A percentile compares a stretch with the other conserved stretches of the same genome.
These are phyloP conservation scores for Actias luna DNA, from an alignment of 2,888 invertebrate species.

Conservation along the genomic window DNA sequence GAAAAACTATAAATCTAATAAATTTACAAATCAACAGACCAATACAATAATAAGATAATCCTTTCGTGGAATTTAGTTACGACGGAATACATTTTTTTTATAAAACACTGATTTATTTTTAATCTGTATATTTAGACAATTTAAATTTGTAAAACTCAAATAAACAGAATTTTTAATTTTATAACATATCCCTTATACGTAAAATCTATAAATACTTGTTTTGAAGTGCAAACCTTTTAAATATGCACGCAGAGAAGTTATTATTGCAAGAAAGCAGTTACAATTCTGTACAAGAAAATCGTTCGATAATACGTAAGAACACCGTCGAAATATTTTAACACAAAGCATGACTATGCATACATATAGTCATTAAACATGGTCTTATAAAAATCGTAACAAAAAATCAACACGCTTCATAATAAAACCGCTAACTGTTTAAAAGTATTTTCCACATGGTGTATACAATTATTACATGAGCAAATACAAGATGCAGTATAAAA, in stretches of 20 bases:
- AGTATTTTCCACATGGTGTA: slow-evolving; percentile 14
- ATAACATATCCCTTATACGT: too few relatives aligned
- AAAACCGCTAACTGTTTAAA: slow-evolving; percentile 16
- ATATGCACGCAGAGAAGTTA: not conserved
- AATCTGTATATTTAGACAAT: not conserved
- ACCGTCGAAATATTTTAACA: not conserved
- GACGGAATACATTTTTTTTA: not conserved
- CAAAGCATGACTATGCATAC: not conserved
- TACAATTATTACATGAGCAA: not conserved
- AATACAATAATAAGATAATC: slow-evolving; percentile 1
- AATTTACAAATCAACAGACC: not conserved
- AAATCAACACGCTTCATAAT: slow-evolving; percentile 14
- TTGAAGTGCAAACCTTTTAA: too few relatives aligned
- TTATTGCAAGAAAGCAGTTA: not conserved
- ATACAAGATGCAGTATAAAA: not conserved
- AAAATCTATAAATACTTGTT: too few relatives aligned
- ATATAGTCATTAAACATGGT: slow-evolving; percentile 1
- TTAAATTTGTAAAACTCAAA: not conserved
- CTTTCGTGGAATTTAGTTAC: not conserved
- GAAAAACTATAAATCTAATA: not conserved
- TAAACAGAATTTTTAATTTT: too few relatives aligned
- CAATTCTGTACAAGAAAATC: not conserved
- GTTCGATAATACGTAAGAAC: not conserved
- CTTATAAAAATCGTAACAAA: slow-evolving; percentile 17
- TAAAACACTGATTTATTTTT: not conserved